Conservation (phyloP, 2,888 invertebrate species). For the Pammene aurita region DNA sequence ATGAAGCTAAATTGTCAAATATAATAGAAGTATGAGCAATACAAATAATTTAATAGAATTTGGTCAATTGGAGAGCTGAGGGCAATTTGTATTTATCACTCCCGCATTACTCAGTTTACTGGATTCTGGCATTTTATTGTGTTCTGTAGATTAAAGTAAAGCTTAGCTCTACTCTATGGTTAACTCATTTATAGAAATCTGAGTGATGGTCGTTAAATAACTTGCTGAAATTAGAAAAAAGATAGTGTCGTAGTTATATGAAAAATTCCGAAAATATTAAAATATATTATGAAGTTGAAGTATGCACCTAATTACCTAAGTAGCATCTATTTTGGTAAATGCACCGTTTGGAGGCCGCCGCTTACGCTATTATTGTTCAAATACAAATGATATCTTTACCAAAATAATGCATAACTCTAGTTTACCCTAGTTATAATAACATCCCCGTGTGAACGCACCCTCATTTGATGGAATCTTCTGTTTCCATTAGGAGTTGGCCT, state of each 20-base stretch:
- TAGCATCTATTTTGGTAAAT: too few species aligned
- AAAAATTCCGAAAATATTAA: too few species aligned
- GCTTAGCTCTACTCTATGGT: constrained; percentile 9
- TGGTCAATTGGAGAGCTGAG: constrained; percentile 39
- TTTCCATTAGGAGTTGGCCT: constrained; percentile 7
- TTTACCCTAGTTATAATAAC: neutral
- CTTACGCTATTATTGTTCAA: too few species aligned
- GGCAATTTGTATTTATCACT: constrained; percentile 73
- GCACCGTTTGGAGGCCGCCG: too few species aligned
- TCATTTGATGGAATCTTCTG: constrained; percentile 58
- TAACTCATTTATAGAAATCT: neutral
- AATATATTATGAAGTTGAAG: too few species aligned
- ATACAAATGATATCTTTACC: too few species aligned
- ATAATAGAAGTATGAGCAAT: constrained; percentile 36
- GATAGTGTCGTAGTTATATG: too few species aligned
- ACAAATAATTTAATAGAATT: constrained; percentile 40
- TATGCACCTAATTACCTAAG: too few species aligned
- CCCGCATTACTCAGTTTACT: constrained; percentile 58
- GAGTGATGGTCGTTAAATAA: too few species aligned
- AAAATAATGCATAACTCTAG: too few species aligned
- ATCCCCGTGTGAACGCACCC: constrained; percentile 47
- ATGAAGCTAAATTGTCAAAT: constrained; percentile 28
- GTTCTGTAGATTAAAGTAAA: constrained; percentile 41
- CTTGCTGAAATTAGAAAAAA: too few species aligned
- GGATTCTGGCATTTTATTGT: constrained; percentile 59